A percentile compares a stretch with the other conserved stretches of the same genome.
These are phyloP conservation scores for Ischnura elegans DNA, from an alignment of 2,888 invertebrate genomes.

Conservation along the genomic window DNA sequence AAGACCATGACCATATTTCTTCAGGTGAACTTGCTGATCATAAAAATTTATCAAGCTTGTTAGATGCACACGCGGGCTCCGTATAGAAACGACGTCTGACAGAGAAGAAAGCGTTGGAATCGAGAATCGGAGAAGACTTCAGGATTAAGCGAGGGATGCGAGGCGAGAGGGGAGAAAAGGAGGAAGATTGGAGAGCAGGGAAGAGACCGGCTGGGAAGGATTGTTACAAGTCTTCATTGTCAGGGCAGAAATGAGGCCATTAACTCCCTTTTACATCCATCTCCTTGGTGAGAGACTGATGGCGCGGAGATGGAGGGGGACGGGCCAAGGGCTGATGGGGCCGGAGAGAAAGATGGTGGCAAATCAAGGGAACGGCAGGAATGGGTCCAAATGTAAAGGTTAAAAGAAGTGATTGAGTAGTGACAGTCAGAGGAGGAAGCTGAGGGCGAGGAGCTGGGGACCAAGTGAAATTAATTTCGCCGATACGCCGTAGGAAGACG, in stretches of 20 bases:
- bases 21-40: too few relatives aligned
- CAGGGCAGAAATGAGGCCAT: slow-evolving; percentile 31
- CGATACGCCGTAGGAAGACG: neutral
- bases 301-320: neutral
- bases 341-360: neutral
- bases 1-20: too few relatives aligned
- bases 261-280: slow-evolving; percentile 14
- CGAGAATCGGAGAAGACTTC: neutral
- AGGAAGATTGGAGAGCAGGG: too few relatives aligned
- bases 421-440: neutral
- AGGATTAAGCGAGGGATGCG: neutral
- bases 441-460: neutral
- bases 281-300: neutral
- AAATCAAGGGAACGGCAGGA: neutral
- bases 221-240: slow-evolving; percentile 15
- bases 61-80: too few relatives aligned
- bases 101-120: neutral
- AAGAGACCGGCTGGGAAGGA: neutral
- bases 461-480: neutral
- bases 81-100: too few relatives aligned
- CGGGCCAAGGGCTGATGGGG: neutral
- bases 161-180: neutral
- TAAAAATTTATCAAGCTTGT: too few relatives aligned
- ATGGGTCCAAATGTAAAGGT: neutral
- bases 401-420: neutral